Evolutionary conservation across 2,113 vertebrate genomes (phyloP).

Genomic region (Cryptoleucopteryx plumbea): DNA sequence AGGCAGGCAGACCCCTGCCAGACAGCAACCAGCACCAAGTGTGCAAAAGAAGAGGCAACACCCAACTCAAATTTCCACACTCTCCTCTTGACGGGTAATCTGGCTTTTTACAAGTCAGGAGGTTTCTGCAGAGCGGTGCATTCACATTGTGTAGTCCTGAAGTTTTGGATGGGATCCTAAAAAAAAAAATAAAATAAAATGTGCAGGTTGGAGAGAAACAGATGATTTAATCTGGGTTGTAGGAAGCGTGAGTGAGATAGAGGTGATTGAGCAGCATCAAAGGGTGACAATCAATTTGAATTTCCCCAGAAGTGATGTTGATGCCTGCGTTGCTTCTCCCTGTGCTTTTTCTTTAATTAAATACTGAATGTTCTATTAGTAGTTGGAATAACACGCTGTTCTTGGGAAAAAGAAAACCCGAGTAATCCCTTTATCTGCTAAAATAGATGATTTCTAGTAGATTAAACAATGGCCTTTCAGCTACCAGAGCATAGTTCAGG

Average conservation of each 20-base stretch:
- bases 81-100: neutral
- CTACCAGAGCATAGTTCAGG: constrained; percentile 61
- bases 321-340: constrained; percentile 40
- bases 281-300: constrained; percentile 52
- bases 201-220: neutral
- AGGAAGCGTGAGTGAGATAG: constrained; percentile 43
- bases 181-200: neutral
- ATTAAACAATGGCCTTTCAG: constrained; percentile 65
- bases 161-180: constrained; percentile 16
- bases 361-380: constrained; percentile 32
- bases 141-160: neutral
- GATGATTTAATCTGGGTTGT: constrained; percentile 40
- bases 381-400: constrained; percentile 60
- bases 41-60: neutral
- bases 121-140: neutral
- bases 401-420: constrained; percentile 32
- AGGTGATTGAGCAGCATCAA: constrained; percentile 68
- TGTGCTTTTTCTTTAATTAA: constrained; percentile 61
- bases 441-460: constrained; percentile 68
- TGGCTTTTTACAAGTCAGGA: neutral
- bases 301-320: constrained; percentile 60
- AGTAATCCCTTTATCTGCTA: constrained; percentile 67
- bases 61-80: neutral
- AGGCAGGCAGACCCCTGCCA: neutral
- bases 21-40: neutral